Evolutionary conservation across 1,140 invertebrate species (phyloP).

Genomic region (Conus ventricosus): DNA sequence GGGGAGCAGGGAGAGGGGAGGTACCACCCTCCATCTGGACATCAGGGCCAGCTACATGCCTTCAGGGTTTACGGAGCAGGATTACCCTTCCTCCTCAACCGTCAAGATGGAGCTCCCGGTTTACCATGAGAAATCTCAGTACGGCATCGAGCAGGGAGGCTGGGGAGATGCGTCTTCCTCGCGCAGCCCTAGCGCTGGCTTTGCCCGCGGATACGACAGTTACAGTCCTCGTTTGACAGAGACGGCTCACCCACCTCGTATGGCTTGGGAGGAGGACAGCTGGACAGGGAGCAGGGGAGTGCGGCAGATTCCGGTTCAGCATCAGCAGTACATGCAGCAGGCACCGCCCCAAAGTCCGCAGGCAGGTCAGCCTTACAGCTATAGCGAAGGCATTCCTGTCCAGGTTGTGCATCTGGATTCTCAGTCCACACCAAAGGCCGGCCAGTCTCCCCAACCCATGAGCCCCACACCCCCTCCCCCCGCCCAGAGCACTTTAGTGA

Average conservation of each 20-base stretch:
- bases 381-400: slow-evolving; percentile 2
- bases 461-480: slow-evolving; percentile 38
- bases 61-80: background rate
- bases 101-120: slow-evolving; percentile 51
- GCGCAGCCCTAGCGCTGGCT: background rate
- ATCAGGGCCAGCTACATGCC: slow-evolving; percentile 16
- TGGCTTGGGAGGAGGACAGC: background rate
- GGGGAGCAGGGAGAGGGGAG: background rate
- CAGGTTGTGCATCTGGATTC: slow-evolving; percentile 25
- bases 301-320: slow-evolving; percentile 18
- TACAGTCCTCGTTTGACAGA: slow-evolving; percentile 31
- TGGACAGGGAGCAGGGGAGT: background rate
- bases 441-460: slow-evolving; percentile 37
- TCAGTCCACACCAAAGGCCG: background rate
- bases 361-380: background rate
- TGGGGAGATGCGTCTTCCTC: slow-evolving; percentile 14
- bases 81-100: background rate
- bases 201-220: slow-evolving; percentile 15
- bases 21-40: background rate
- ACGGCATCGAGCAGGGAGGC: slow-evolving; percentile 9
- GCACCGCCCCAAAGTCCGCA: background rate
- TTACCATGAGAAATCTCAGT: slow-evolving; percentile 46
- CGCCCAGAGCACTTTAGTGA: slow-evolving; percentile 57
- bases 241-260: background rate
- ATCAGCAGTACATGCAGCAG: slow-evolving; percentile 14